These are phyloP conservation scores for Ormyrus rosae DNA, from an alignment of 2,888 invertebrate genomes.

Conservation along the genomic window DNA sequence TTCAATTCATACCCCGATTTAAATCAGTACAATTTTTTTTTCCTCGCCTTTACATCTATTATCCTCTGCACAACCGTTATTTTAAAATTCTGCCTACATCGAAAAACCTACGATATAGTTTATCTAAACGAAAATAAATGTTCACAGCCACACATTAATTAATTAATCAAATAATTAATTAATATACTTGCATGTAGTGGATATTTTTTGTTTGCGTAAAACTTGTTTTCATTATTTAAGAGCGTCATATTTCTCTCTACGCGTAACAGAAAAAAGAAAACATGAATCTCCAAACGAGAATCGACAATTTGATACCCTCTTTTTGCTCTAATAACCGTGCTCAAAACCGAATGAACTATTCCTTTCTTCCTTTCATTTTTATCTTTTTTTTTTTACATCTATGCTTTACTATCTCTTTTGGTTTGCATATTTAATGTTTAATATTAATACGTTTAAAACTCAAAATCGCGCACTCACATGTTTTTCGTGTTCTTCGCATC, in stretches of 20 bases:
- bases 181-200: slow-evolving; percentile 58
- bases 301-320: slow-evolving; percentile 15
- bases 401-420: slow-evolving; percentile 39
- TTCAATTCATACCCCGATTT: slow-evolving; percentile 39
- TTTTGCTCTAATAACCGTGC: slow-evolving; percentile 29
- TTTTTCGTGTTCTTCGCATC: slow-evolving; percentile 13
- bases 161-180: slow-evolving; percentile 62
- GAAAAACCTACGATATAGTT: slow-evolving; percentile 52
- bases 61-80: slow-evolving; percentile 53
- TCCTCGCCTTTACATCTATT: slow-evolving; percentile 55
- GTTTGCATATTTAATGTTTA: slow-evolving; percentile 31
- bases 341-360: slow-evolving; percentile 30
- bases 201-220: slow-evolving; percentile 47
- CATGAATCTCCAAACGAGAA: slow-evolving; percentile 45
- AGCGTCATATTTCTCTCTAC: slow-evolving; percentile 21
- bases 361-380: neutral
- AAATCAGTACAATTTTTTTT: slow-evolving; percentile 21
- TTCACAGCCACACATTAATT: slow-evolving; percentile 76
- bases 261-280: slow-evolving; percentile 45
- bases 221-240: slow-evolving; percentile 21
- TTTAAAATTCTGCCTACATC: slow-evolving; percentile 54
- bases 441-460: slow-evolving; percentile 32
- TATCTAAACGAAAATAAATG: slow-evolving; percentile 54
- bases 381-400: neutral
- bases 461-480: slow-evolving; percentile 12